Base-by-base conservation (phyloP, 1,140 invertebrate genomes). In the Gonioctena quinquepunctata region DNA sequence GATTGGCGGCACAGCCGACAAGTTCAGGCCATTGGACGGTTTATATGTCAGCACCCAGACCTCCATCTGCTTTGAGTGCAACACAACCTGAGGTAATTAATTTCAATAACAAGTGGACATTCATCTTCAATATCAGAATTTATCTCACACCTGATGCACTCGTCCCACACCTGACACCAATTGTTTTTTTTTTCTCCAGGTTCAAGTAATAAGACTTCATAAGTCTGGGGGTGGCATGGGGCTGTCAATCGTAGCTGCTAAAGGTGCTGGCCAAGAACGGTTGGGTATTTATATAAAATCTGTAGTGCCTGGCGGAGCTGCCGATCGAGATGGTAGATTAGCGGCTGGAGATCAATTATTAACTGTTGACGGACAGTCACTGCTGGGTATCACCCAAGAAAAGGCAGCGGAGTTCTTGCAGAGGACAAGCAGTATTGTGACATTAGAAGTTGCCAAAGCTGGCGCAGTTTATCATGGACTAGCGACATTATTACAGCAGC, bases 281-380 rank as follows among this genome's bases (percentile, higher is more conserved):
- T 85, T 97, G 50, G 97, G 97, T 28, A 99, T 99, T 81, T 99
- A 99, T 83, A 97, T 99, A 66, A 99, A 99, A 85, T 97, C 96
- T 66, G 96, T 99, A 19, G 96, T 99, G 23, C 90, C 94, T 68
- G 96, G 96, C 54, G 97, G 97, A 57, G 96, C 96, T 56, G 97
- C 97, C 21, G 96, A 97, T 85, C 89, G 93, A 71, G 96, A 99
- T 87, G 96, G 96, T 5, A 87, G 96, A 66, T 85, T 99, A 61
- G 92, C 96, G 76, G 95, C 96, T 66, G 98, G 98, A 16, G 98
- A 99, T 88, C 98, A 99, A 84, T 85, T 99, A 62, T 82, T 99
- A 3, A 95, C 96, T 77, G 98, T 99, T 0, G 97, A 99, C 84
- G 97, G 96, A 8, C 94, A 98, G 82, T 97, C 95, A 80, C 87